A percentile compares a stretch with the other conserved stretches of the same genome.
Evolutionary conservation across 2,797 vertebrate species (phyloP).

Genomic region (Lacerta agilis): DNA sequence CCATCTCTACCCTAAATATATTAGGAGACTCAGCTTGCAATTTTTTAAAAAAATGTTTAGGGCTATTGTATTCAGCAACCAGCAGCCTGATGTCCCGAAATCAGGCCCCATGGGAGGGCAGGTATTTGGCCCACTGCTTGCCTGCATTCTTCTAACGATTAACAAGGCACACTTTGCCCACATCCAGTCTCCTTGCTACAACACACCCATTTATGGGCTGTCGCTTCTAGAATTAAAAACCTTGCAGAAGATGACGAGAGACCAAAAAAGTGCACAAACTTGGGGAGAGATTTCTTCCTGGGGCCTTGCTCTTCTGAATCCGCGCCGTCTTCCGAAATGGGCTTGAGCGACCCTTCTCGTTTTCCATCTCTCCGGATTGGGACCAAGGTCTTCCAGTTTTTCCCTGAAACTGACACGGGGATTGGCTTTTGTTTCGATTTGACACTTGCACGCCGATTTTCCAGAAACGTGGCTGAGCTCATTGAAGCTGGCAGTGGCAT

Average conservation of each 20-base stretch:
- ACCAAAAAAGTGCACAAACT: constrained; percentile 50
- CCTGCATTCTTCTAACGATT: too few relatives aligned
- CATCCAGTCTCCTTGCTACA: neutral
- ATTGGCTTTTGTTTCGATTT: constrained; percentile 7
- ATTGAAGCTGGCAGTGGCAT: too few relatives aligned
- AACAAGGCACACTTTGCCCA: too few relatives aligned
- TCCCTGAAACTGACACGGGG: constrained; percentile 76
- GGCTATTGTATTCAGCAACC: neutral
- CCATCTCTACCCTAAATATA: too few relatives aligned
- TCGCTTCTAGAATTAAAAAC: neutral
- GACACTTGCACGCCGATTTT: too few relatives aligned
- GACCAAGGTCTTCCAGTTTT: constrained; percentile 81
- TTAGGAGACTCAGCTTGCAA: too few relatives aligned
- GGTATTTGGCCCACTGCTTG: neutral
- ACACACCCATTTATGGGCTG: too few relatives aligned
- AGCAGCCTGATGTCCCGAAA: neutral
- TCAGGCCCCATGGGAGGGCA: neutral
- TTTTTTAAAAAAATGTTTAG: too few relatives aligned
- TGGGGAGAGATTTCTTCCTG: constrained; percentile 69
- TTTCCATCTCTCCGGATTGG: constrained; percentile 79
- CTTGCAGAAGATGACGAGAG: neutral
- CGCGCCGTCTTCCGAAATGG: constrained; percentile 70
- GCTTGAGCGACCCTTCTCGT: constrained; percentile 76
- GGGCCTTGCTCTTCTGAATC: constrained; percentile 71
- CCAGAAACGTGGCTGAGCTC: too few relatives aligned